phyloP scores from a whole-genome alignment of 2,113 vertebrate species.

The Archilochus colubris region DNA sequence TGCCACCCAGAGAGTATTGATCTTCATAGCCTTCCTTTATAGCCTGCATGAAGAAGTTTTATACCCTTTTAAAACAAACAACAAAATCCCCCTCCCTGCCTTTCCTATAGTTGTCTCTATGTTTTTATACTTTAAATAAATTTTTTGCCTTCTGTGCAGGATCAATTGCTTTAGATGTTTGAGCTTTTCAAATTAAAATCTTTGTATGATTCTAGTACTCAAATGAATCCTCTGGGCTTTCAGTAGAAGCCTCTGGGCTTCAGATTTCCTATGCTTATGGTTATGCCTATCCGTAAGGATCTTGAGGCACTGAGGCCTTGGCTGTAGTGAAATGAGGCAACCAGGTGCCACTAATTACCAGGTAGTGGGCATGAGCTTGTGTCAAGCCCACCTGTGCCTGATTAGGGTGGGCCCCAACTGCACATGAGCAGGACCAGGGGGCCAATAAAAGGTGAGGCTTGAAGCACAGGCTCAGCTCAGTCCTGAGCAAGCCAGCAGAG shows the following conservation, averaged over 20 bases:
- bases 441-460: no score
- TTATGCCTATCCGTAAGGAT: not conserved
- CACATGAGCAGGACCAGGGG: no score
- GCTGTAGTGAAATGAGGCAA: no score
- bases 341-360: no score
- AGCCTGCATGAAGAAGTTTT: slow-evolving; percentile 6
- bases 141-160: not conserved
- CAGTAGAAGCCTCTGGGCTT: not conserved
- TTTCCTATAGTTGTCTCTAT: not conserved
- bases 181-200: not conserved
- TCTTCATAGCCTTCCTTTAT: slow-evolving; percentile 13
- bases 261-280: not conserved
- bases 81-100: not conserved
- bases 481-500: no score
- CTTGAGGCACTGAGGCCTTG: not conserved
- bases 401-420: no score
- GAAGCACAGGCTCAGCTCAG: no score
- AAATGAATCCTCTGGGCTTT: not conserved
- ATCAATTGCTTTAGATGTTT: not conserved
- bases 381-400: no score
- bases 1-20: slow-evolving; percentile 39
- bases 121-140: slow-evolving; percentile 19
- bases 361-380: no score
- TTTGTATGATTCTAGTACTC: not conserved
- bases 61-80: slow-evolving; percentile 39